phyloP scores from a whole-genome alignment of 2,888 invertebrate genomes.

The Lithophane semibrunnea region DNA sequence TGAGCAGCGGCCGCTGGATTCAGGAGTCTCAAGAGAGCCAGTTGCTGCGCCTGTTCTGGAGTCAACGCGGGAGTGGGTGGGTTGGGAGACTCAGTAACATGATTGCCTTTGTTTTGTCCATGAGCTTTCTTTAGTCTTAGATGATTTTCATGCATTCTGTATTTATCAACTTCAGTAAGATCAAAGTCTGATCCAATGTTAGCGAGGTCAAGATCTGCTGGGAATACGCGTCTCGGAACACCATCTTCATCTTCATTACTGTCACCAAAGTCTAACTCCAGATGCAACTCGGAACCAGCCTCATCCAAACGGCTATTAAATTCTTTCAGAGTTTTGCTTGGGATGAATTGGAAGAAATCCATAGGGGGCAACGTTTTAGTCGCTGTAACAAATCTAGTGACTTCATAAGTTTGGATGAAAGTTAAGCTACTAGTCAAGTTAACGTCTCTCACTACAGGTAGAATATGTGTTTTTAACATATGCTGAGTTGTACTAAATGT shows the following conservation, averaged over 20 bases:
- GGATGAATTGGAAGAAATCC: slow-evolving; percentile 96
- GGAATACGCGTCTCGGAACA: slow-evolving; percentile 88
- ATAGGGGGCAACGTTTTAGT: slow-evolving; percentile 97
- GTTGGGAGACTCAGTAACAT: slow-evolving; percentile 88
- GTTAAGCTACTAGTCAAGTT: slow-evolving; percentile 95
- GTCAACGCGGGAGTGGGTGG: slow-evolving; percentile 89
- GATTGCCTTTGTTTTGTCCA: slow-evolving; percentile 85
- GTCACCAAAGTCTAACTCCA: slow-evolving; percentile 96
- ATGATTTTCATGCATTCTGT: slow-evolving; percentile 88
- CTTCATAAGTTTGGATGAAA: slow-evolving; percentile 96
- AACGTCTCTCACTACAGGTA: slow-evolving; percentile 94
- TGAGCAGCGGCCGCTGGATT: slow-evolving; percentile 92
- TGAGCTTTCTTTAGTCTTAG: slow-evolving; percentile 88
- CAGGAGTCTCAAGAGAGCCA: slow-evolving; percentile 93
- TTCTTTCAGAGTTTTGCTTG: slow-evolving; percentile 96
- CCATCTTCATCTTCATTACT: slow-evolving; percentile 92
- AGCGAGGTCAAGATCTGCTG: slow-evolving; percentile 93
- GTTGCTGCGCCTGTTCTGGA: slow-evolving; percentile 94
- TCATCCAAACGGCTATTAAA: slow-evolving; percentile 97
- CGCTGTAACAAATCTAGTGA: slow-evolving; percentile 96
- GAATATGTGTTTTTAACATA: slow-evolving; percentile 96
- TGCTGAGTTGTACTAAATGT: slow-evolving; percentile 97
- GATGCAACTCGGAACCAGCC: slow-evolving; percentile 96
- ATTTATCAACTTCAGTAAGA: slow-evolving; percentile 92
- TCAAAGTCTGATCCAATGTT: slow-evolving; percentile 94